Base-by-base conservation (phyloP, 2,888 invertebrate genomes). In the Augochlorella aurata region DNA sequence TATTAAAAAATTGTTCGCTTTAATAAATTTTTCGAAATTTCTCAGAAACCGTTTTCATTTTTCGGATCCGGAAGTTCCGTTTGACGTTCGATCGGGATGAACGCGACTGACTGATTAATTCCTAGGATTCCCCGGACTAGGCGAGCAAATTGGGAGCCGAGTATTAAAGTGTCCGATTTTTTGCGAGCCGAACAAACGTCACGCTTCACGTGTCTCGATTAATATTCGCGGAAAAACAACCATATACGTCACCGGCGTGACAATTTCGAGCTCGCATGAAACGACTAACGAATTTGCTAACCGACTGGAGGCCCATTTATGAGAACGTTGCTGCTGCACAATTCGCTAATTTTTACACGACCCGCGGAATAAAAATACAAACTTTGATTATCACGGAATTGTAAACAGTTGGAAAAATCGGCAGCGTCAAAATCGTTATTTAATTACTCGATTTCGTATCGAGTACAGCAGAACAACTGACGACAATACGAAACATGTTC, bases 51-150 rank as follows among this genome's bases (percentile, higher is more conserved):
- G 65, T 66, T 73, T 68, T 54, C 69, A 49, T 70, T 73, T 44
- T 14, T 7, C 21, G 38, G 12, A 18, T 16, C n/a, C 12, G 29
- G 21, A 49, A 21, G 50, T 0, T 44, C 70, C 49, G 74, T 74
- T 71, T 74, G 74, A 80, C 77, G 67, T 69, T 80, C 52, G 74
- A 75, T 24, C 68, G 7, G 29, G 7, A 29, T 16, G 58, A 21
- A 63, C 38, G 58, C 69, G 49, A 44, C 68, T 47, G 72, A 52
- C 65, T 75, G 74, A 77, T 73, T 74, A 74, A 81, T 83, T 77
- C 77, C 65, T 71, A 70, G 76, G 66, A 82, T 76, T 74, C 65
- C 63, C 47, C 12, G 10, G 72, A 69, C 72, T 61, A 24, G 61
- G 45, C 71, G 80, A 14, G 72, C 68, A 63, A 75, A 75, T 72